These are phyloP conservation scores for Adelosebastes latens DNA, from an alignment of 2,797 vertebrate species.

Conservation along the genomic window DNA sequence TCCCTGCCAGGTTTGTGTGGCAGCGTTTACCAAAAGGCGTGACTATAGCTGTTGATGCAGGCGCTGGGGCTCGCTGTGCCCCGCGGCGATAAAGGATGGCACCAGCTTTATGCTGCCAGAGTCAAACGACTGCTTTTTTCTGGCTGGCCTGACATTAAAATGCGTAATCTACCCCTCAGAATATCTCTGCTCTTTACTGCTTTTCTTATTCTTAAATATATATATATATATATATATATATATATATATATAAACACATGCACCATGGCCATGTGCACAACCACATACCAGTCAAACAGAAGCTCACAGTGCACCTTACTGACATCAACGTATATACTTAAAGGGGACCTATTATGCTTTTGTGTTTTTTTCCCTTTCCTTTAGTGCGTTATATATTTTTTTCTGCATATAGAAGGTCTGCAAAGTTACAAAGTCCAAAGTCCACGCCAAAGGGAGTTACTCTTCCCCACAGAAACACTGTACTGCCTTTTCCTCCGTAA, in stretches of 20 bases:
- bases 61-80: slow-evolving; percentile 45
- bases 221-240: slow-evolving; percentile 4
- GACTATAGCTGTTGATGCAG: slow-evolving; percentile 58
- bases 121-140: slow-evolving; percentile 47
- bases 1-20: slow-evolving; percentile 52
- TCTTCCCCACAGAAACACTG: too few relatives aligned
- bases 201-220: slow-evolving; percentile 1
- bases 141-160: slow-evolving; percentile 40
- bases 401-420: background rate
- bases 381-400: background rate
- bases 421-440: too few relatives aligned
- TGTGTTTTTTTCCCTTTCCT: too few relatives aligned
- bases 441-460: too few relatives aligned
- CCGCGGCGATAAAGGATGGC: slow-evolving; percentile 64
- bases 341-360: too few relatives aligned
- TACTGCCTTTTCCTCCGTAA: too few relatives aligned
- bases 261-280: background rate
- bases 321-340: background rate
- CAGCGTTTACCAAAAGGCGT: slow-evolving; percentile 53
- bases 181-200: background rate
- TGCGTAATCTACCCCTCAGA: background rate
- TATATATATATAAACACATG: background rate
- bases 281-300: background rate
- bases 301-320: background rate
- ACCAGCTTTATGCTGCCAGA: slow-evolving; percentile 55